Conservation (phyloP, 2,113 vertebrate species). For the Osmerus mordax region DNA sequence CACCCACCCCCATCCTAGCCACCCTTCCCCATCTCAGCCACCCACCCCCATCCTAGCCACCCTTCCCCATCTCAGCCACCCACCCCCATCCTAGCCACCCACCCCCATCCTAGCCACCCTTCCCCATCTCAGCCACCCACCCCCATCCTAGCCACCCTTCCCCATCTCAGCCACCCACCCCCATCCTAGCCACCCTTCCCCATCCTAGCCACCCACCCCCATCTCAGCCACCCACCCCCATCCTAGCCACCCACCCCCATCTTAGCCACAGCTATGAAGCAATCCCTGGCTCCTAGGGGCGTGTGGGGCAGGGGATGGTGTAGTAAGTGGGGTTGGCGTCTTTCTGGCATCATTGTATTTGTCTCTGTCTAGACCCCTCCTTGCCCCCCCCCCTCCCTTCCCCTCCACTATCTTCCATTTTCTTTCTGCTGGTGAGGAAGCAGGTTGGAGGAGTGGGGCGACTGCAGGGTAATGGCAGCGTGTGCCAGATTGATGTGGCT, state of each 20-base stretch:
- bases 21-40: background rate
- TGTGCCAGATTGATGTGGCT: slow-evolving; percentile 36
- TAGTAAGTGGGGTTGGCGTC: background rate
- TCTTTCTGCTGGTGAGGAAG: background rate
- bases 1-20: background rate
- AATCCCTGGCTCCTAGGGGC: background rate
- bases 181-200: background rate
- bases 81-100: background rate
- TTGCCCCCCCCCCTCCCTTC: slow-evolving; percentile 11
- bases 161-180: background rate
- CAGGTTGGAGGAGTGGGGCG: slow-evolving; percentile 8
- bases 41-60: background rate
- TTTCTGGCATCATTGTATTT: background rate
- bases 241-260: background rate
- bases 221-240: background rate
- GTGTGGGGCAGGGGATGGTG: background rate
- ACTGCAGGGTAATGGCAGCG: slow-evolving; percentile 17
- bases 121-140: background rate
- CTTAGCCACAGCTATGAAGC: background rate
- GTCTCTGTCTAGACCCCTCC: slow-evolving; percentile 8
- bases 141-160: background rate
- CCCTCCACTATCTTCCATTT: background rate
- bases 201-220: background rate
- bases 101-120: background rate
- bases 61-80: background rate